Base-by-base conservation (phyloP, 2,797 vertebrate species). In the Australoheros facetus region DNA sequence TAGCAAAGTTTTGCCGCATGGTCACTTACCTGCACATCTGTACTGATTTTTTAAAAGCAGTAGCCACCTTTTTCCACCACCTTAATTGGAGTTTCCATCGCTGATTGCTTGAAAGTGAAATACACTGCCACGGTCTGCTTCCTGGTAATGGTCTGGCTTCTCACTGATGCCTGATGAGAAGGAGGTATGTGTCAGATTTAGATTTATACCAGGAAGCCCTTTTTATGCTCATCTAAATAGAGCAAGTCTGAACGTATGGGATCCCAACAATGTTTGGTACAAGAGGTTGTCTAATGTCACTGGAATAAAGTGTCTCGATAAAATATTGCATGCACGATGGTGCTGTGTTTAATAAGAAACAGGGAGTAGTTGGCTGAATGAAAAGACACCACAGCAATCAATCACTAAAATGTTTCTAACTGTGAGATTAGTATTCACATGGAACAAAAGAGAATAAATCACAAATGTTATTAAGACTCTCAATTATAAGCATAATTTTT, bases 1-100 rank as follows among this genome's bases (percentile, higher is more conserved):
- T 92, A 95, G 96, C 95, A 95, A 93, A 88, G 92, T 91, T 93
- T 96, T 97, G 95, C 96, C 94, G 95, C 94, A 90, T 92, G 95
- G 96, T 97, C 97, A 96, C 95, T 95, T 95, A 97, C 96, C 96
- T 98, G 96, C 95, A 95, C 97, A 97, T 97, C 95, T 97, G 97
- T 82, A 93, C 89, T 89, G 95, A 94, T 96, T 96, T 96, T 96
- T 93, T 93, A 73, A 93, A 90, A 88, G 88, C 85, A 83, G 86
- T 94, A 92, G 85, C 88, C 86, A 89, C 89, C 89, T 91, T 89
- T 93, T 92, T 88, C 88, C 87, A 88, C 78, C 89, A 93, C 85
- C 85, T 92, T 85, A 92, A 87, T 90, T 94, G 88, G 87, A 81
- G 51, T 71, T 92, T 90, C 91, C 90, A 91, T 83, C 8, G 4